These are phyloP conservation scores for Papilio elwesi DNA, from an alignment of 2,888 invertebrate species.

Conservation along the genomic window DNA sequence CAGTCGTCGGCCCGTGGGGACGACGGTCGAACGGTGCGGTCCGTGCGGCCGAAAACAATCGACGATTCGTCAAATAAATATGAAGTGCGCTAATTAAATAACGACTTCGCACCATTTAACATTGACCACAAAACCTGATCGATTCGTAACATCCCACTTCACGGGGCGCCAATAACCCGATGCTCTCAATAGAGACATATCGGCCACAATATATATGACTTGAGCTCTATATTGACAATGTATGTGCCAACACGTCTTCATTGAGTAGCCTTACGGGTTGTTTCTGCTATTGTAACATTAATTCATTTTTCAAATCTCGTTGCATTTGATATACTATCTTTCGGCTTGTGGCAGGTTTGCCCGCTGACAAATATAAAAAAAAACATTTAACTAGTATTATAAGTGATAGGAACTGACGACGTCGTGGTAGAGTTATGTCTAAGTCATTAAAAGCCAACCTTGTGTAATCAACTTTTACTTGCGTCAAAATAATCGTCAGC, in stretches of 20 bases:
- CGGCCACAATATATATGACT: slow-evolving; percentile 42
- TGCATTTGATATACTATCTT: slow-evolving; percentile 21
- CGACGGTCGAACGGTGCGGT: slow-evolving; percentile 15
- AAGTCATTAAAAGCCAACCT: slow-evolving; percentile 9
- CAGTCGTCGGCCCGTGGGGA: slow-evolving; percentile 54
- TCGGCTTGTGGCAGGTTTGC: slow-evolving; percentile 43
- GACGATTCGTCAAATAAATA: slow-evolving; percentile 31
- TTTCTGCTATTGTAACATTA: slow-evolving; percentile 53
- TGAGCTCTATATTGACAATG: slow-evolving; percentile 39
- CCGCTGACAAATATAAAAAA: slow-evolving; percentile 57
- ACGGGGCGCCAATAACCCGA: slow-evolving; percentile 62
- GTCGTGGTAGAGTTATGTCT: slow-evolving; percentile 22
- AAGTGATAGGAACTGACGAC: slow-evolving; percentile 76
- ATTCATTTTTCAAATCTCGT: slow-evolving; percentile 57
- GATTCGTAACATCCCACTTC: slow-evolving; percentile 51
- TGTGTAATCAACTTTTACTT: slow-evolving; percentile 15
- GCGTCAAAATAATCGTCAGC: slow-evolving; percentile 50
- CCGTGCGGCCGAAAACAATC: slow-evolving; percentile 26
- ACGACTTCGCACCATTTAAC: slow-evolving; percentile 30
- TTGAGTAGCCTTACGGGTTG: slow-evolving; percentile 66
- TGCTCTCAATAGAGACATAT: slow-evolving; percentile 60
- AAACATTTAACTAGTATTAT: slow-evolving; percentile 64
- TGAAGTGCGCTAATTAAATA: slow-evolving; percentile 31
- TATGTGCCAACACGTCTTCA: slow-evolving; percentile 53
- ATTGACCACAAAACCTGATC: slow-evolving; percentile 53